These are phyloP conservation scores for Nemotelus pantherinus DNA, from an alignment of 2,888 invertebrate species.

Conservation along the genomic window DNA sequence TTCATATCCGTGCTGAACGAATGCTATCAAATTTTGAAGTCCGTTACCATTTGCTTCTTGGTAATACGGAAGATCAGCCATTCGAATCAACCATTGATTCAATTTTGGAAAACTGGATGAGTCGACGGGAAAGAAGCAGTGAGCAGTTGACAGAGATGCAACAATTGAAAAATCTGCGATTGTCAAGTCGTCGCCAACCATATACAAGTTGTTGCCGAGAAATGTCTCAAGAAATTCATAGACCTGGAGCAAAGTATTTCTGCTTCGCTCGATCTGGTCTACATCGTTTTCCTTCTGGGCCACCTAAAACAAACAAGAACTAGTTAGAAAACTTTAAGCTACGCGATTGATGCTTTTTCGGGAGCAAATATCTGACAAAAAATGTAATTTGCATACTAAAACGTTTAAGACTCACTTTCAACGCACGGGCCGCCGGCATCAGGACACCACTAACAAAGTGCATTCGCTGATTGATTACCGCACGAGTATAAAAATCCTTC, in stretches of 20 bases:
- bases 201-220: conserved; percentile 51
- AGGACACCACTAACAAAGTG: conserved; percentile 64
- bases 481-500: conserved; percentile 66
- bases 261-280: background rate
- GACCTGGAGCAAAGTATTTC: conserved; percentile 2
- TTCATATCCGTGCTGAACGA: background rate
- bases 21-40: conserved; percentile 16
- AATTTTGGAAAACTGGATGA: conserved; percentile 55
- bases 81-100: conserved; percentile 56
- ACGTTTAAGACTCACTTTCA: background rate
- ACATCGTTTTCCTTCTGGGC: conserved; percentile 1
- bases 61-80: conserved; percentile 58
- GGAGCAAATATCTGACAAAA: background rate
- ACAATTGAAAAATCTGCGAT: conserved; percentile 58
- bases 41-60: conserved; percentile 56
- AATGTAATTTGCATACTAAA: background rate
- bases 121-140: conserved; percentile 54
- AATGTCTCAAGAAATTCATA: conserved; percentile 53
- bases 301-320: background rate
- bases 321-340: background rate
- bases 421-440: background rate
- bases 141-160: conserved; percentile 53
- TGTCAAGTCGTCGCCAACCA: conserved; percentile 55
- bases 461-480: conserved; percentile 68
- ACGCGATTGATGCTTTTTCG: background rate